Percentiles rank a stretch among this genome's conserved stretches.
Conservation (phyloP, 2,888 invertebrate species). For the Melanophora roralis region DNA sequence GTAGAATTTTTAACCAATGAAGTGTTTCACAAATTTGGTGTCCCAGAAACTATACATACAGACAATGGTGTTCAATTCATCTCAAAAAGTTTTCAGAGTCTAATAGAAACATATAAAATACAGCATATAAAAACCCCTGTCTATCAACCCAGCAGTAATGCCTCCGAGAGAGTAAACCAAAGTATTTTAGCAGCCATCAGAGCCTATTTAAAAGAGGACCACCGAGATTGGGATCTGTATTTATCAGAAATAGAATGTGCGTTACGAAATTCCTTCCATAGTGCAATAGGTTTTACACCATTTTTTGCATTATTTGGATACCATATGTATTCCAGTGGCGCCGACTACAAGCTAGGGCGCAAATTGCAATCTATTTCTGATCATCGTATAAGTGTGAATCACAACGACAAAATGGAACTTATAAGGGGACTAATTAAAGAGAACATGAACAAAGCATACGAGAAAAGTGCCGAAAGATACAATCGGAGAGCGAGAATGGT, state of each 20-base stretch:
- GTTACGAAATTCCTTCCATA: constrained; percentile 37
- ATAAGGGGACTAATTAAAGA: neutral
- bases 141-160: constrained; percentile 71
- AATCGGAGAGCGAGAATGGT: neutral
- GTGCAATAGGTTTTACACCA: constrained; percentile 28
- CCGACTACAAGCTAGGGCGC: constrained; percentile 11
- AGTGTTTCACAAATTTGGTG: constrained; percentile 66
- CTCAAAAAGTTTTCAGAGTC: constrained; percentile 46
- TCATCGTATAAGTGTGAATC: neutral
- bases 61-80: constrained; percentile 67
- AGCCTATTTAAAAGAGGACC: too few relatives aligned
- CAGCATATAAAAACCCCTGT: constrained; percentile 61
- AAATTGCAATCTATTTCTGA: neutral
- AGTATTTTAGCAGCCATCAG: too few relatives aligned
- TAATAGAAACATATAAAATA: constrained; percentile 53
- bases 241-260: constrained; percentile 53
- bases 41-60: constrained; percentile 60
- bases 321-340: neutral
- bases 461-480: neutral
- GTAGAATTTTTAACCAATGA: constrained; percentile 52
- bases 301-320: constrained; percentile 9
- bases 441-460: neutral
- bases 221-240: constrained; percentile 52
- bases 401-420: neutral
- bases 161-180: constrained; percentile 68